These are phyloP conservation scores for Poeciliopsis gracilis DNA, from an alignment of 2,797 vertebrate genomes.

Conservation along the genomic window DNA sequence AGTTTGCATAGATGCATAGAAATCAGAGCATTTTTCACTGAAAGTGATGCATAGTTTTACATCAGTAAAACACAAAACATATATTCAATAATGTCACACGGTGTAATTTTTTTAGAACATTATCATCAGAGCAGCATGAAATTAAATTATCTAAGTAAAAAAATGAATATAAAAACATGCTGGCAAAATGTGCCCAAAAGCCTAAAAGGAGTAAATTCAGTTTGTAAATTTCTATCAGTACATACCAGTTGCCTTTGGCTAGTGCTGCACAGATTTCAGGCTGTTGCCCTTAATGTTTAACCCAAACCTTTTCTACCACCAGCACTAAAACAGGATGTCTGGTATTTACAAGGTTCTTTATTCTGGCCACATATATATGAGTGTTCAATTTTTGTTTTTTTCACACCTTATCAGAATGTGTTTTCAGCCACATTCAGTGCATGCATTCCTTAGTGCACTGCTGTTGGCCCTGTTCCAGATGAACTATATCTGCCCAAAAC, in stretches of 20 bases:
- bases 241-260: background rate
- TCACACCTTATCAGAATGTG: conserved; percentile 43
- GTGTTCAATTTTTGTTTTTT: conserved; percentile 37
- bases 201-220: background rate
- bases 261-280: background rate
- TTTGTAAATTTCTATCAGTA: background rate
- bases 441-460: conserved; percentile 28
- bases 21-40: background rate
- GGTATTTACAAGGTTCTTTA: conserved; percentile 14
- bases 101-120: background rate
- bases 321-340: background rate
- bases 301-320: background rate
- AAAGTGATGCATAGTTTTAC: background rate
- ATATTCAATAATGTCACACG: background rate
- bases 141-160: background rate
- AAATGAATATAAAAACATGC: background rate
- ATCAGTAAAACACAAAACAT: background rate
- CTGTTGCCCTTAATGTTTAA: background rate
- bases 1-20: background rate
- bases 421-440: conserved; percentile 35
- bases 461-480: conserved; percentile 44
- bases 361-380: conserved; percentile 32
- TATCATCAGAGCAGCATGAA: background rate
- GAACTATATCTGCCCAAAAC: conserved; percentile 45
- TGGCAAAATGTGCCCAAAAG: background rate